Evolutionary conservation across 35 echinoderm and acorn worm genomes (phyloP), one percentile per base, ranked within the genome.

Genomic region (Chiridota heheva): DNA sequence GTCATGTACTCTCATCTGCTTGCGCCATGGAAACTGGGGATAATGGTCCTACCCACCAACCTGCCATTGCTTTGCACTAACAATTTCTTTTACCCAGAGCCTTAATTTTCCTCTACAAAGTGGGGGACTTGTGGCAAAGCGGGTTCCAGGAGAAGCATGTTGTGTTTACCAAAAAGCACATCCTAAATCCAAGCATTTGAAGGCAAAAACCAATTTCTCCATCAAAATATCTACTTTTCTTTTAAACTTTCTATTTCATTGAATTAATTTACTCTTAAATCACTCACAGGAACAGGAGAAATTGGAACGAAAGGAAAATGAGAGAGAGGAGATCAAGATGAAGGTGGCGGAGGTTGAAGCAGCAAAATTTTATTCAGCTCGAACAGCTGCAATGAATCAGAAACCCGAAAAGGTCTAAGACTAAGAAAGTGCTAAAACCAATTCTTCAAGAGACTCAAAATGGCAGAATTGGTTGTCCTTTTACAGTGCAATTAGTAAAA

Each of bases 241-340:
- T 76, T 57, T 7, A 24, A 25, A 24, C 16, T 26, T 46, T 17
- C 15, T 30, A 78, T 78, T 22, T 7, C 36, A 22, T 59, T 6
- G 3, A 60, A 60, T 26, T 5, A 35, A 65, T 65, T 31, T 65
- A 3, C 39, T 16, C 2, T 31, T 65, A 13, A 35, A 18, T 65
- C 7, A 6, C 18, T 65, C 7, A 8, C 55, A 90, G 88, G 88
- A 90, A 44, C 71, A 44, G 64, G 58, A 77, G 40, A 72, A 83
- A 60, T 55, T 90, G 10, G 71, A 90, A 28, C 70, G 38, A 44
- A 36, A 78, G 28, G 40, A 67, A 53, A 62, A 31, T 17, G 81
- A 90, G 47, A 60, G 73, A 47, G 88, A 90, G 33, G 32, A 38
- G 24, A 12, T 69, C 4, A 76, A 44, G 34, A 69, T 84, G 0